Percentiles rank a stretch among this genome's conserved stretches.
phyloP scores from a whole-genome alignment of 2,888 invertebrate species.

The Ceraclea dissimilis region DNA sequence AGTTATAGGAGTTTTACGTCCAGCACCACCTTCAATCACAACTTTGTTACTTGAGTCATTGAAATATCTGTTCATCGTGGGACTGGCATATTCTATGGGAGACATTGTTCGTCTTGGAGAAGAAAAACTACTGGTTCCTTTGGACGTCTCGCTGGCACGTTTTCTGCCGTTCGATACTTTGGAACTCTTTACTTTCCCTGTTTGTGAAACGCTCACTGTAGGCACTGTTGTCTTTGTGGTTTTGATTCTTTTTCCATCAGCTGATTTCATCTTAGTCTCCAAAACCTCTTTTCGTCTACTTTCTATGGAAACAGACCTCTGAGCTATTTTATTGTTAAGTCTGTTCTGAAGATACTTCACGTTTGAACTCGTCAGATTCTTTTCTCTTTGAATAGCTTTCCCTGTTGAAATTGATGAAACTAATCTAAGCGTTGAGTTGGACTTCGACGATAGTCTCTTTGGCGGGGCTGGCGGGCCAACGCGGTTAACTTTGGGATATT shows the following conservation, averaged over 20 bases:
- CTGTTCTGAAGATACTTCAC: slow-evolving; percentile 56
- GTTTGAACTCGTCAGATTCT: slow-evolving; percentile 41
- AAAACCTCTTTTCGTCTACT: slow-evolving; percentile 23
- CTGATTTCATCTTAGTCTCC: slow-evolving; percentile 28
- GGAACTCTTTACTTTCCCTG: slow-evolving; percentile 37
- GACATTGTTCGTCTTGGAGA: slow-evolving; percentile 41
- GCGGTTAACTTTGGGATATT: slow-evolving; percentile 32
- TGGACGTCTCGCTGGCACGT: slow-evolving; percentile 29
- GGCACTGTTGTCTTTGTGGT: slow-evolving; percentile 36
- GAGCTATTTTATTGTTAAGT: slow-evolving; percentile 51
- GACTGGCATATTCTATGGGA: slow-evolving; percentile 40
- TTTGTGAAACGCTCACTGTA: slow-evolving; percentile 39
- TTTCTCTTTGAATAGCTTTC: slow-evolving; percentile 30
- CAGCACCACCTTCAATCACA: slow-evolving; percentile 43
- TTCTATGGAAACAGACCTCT: slow-evolving; percentile 28
- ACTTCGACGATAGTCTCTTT: slow-evolving; percentile 65
- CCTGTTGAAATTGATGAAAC: slow-evolving; percentile 43
- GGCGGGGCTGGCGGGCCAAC: slow-evolving; percentile 64
- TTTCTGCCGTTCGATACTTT: slow-evolving; percentile 27
- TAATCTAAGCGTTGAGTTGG: slow-evolving; percentile 60
- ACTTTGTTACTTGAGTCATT: slow-evolving; percentile 33
- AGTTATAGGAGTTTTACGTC: slow-evolving; percentile 44
- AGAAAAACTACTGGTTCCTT: slow-evolving; percentile 44
- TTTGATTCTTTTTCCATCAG: slow-evolving; percentile 32
- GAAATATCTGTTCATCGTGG: slow-evolving; percentile 32